Evolutionary conservation across 2,888 invertebrate species (phyloP), one percentile per base, ranked within the genome.

Genomic region (Acanthosepion pharaonis): DNA sequence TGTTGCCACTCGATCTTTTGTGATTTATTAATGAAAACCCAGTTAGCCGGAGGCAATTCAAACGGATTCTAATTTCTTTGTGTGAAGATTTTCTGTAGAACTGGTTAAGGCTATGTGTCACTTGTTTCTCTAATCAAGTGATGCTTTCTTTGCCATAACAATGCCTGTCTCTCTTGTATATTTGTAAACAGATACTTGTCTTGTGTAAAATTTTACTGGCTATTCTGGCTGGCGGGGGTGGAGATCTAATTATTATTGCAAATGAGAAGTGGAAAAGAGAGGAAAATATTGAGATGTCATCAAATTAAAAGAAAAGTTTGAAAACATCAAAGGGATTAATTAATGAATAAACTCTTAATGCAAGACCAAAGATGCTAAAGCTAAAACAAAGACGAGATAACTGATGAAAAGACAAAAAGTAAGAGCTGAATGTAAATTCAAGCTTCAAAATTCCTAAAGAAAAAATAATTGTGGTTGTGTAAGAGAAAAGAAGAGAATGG

Each of bases 331-430:
- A 78, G 78, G n/a, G 78, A 78, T 78, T n/a, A 33, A 78, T 78
- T 78, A 78, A 78, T 78, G 78, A 78, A 78, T 78, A 78, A 78
- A 78, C n/a, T 78, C 78, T 78, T 78, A 78, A 78, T 78, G 15
- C n/a, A n/a, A 78, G 78, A 78, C 3, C 33, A 33, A 78, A 78
- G 78, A 78, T 33, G n/a, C 28, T 78, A n/a, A 11, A 8, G 78
- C 78, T 33, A 78, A 33, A 78, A 78, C 33, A 78, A 78, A 78
- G 78, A 78, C 11, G 11, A 33, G n/a, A n/a, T 11, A 78, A 33
- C 78, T n/a, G 78, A n/a, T 15, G 78, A 4, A n/a, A 9, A n/a
- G 2, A 78, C 15, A 9, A 11, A 15, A 78, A 15, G 64, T 25
- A 33, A n/a, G 33, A 33, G 78, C 15, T 5, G 15, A n/a, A n/a